phyloP scores from a whole-genome alignment of 2,888 invertebrate species.

The Tinea trinotella region DNA sequence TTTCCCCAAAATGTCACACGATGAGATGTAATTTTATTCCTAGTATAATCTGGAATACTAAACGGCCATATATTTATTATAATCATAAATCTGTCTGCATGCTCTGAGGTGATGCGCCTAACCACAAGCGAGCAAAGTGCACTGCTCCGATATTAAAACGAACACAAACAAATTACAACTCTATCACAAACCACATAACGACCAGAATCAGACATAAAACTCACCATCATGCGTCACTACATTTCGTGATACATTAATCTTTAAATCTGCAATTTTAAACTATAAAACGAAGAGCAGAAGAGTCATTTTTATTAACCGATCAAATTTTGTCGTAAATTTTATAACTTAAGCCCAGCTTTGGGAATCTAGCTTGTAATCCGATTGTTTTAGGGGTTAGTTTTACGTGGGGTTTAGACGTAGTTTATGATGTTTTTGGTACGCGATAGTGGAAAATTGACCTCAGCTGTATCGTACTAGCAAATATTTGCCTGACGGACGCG shows the following conservation, averaged over 20 bases:
- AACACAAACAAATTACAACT: conserved; percentile 26
- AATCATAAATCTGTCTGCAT: conserved; percentile 63
- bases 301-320: conserved; percentile 35
- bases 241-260: conserved; percentile 23
- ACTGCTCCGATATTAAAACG: conserved; percentile 43
- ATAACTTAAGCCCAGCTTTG: conserved; percentile 22
- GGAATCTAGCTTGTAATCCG: conserved; percentile 25
- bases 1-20: conserved; percentile 1
- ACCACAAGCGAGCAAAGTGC: conserved; percentile 46
- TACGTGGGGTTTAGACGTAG: not conserved
- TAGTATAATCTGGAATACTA: conserved; percentile 58
- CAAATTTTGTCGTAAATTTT: conserved; percentile 35
- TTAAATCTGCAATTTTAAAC: conserved; percentile 38
- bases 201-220: conserved; percentile 18
- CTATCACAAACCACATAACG: conserved; percentile 20
- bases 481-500: conserved; percentile 53
- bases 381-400: conserved; percentile 25
- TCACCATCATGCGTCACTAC: conserved; percentile 27
- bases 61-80: conserved; percentile 67
- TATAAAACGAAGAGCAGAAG: conserved; percentile 36
- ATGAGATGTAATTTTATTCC: conserved; percentile 21
- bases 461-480: conserved; percentile 60
- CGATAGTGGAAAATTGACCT: conserved; percentile 61
- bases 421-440: conserved; percentile 26
- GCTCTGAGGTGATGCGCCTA: conserved; percentile 58